These are phyloP conservation scores for Oophaga pumilio DNA, from an alignment of 2,113 vertebrate species.

Conservation along the genomic window DNA sequence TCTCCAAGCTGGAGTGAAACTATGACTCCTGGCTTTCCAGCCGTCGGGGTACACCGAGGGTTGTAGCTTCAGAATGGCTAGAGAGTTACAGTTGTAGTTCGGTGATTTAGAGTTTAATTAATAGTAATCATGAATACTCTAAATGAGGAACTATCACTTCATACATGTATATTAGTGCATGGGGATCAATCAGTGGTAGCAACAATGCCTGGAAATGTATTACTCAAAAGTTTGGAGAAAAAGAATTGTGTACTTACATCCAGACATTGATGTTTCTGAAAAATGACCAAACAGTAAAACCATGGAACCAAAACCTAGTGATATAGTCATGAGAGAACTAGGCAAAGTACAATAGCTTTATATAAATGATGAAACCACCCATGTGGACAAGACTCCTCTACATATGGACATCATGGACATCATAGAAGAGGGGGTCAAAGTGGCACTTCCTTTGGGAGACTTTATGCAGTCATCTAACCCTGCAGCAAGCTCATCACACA, in stretches of 20 bases:
- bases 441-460: too few species aligned
- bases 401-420: too few species aligned
- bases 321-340: too few species aligned
- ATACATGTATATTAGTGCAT: not conserved
- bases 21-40: not conserved
- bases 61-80: not conserved
- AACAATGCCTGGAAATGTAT: not conserved
- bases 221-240: not conserved
- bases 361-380: too few species aligned
- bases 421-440: too few species aligned
- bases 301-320: not conserved
- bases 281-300: not conserved
- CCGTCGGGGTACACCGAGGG: not conserved
- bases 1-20: too few species aligned
- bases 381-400: too few species aligned
- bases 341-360: too few species aligned
- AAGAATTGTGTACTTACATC: not conserved
- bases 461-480: too few species aligned
- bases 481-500: too few species aligned
- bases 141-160: not conserved
- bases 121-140: not conserved
- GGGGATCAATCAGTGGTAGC: not conserved
- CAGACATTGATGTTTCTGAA: not conserved
- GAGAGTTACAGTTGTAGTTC: not conserved
- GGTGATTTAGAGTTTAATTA: not conserved